Conservation (phyloP, 2,888 invertebrate genomes). For the Strigamia maritima region DNA sequence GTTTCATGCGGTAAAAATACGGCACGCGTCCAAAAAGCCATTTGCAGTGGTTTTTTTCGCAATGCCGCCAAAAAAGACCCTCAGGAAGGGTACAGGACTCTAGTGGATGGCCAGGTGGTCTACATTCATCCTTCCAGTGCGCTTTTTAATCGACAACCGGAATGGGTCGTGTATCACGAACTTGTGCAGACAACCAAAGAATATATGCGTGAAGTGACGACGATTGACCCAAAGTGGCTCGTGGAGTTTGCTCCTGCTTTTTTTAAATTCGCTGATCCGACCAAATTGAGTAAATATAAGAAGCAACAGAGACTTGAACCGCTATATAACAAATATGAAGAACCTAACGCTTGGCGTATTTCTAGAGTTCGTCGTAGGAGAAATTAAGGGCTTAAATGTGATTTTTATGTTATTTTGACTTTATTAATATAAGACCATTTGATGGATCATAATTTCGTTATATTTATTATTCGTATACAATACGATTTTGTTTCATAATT, state of each 20-base stretch:
- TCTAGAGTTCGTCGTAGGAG: constrained; percentile 82
- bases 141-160: constrained; percentile 95
- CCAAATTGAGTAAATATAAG: constrained; percentile 97
- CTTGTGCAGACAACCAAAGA: constrained; percentile 97
- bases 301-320: constrained; percentile 98
- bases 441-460: no score
- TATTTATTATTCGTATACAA: no score
- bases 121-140: constrained; percentile 99
- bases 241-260: constrained; percentile 99
- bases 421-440: no score
- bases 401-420: no score
- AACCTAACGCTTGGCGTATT: constrained; percentile 98
- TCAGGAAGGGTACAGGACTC: constrained; percentile 91
- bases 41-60: constrained; percentile 95
- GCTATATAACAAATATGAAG: constrained; percentile 97
- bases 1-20: constrained; percentile 95
- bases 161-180: constrained; percentile 99
- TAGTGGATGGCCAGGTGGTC: constrained; percentile 96
- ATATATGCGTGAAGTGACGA: constrained; percentile 97
- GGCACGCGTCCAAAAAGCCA: constrained; percentile 92
- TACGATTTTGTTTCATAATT: no score
- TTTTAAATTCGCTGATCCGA: constrained; percentile 98
- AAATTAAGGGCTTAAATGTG: constrained; percentile 62
- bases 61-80: constrained; percentile 99
- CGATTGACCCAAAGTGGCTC: constrained; percentile 96